phyloP scores from a whole-genome alignment of 23 tunicate genomes.

The Oikopleura vanhoeffeni region DNA sequence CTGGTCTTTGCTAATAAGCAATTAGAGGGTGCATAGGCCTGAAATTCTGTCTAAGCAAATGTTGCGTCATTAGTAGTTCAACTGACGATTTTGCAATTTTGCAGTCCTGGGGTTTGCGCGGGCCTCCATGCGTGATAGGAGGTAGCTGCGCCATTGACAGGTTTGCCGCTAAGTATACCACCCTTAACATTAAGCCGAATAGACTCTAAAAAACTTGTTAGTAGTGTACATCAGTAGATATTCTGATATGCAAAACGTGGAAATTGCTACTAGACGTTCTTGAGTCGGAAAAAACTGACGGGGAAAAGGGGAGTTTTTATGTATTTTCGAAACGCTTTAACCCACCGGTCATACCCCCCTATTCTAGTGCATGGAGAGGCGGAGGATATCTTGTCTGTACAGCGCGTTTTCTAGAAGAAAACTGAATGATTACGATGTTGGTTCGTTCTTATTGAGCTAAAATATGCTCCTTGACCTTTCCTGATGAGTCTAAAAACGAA shows the following conservation, averaged over 20 bases:
- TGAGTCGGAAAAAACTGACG: neutral
- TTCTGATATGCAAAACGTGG: neutral
- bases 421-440: neutral
- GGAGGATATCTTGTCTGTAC: neutral
- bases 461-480: neutral
- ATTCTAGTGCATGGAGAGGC: neutral
- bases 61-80: neutral
- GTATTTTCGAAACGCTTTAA: neutral
- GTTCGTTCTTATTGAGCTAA: neutral
- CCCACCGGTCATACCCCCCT: neutral
- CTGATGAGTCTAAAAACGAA: neutral
- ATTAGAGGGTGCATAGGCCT: no score
- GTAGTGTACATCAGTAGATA: neutral
- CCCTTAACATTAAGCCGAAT: neutral
- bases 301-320: neutral
- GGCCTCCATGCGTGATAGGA: neutral
- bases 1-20: no score
- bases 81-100: neutral
- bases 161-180: neutral
- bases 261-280: neutral
- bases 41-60: neutral
- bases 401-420: neutral
- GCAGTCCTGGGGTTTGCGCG: neutral
- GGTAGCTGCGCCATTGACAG: neutral
- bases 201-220: neutral